Evolutionary conservation across 2,888 invertebrate species (phyloP).

Genomic region (Myathropa florea): DNA sequence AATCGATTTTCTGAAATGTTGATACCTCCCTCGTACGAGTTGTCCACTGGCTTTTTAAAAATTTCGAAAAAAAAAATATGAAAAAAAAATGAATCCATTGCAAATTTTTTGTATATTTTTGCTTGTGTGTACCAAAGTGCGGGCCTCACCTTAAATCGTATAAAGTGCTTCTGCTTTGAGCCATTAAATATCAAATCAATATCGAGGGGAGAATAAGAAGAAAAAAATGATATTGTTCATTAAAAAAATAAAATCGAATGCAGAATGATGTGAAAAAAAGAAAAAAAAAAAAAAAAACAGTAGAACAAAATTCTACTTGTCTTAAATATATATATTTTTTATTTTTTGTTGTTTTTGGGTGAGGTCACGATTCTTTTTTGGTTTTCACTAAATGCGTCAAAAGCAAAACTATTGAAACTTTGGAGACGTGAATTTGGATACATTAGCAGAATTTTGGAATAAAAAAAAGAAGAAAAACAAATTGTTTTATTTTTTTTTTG

Average conservation of each 20-base stretch:
- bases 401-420: constrained; percentile 38
- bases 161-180: constrained; percentile 15
- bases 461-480: background rate
- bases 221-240: background rate
- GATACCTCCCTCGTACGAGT: too few species aligned
- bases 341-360: constrained; percentile 44
- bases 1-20: constrained; percentile 56
- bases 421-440: constrained; percentile 32
- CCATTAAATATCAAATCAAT: constrained; percentile 10
- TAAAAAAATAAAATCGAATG: background rate
- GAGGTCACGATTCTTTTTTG: constrained; percentile 66
- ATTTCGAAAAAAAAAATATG: background rate
- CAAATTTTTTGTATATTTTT: background rate
- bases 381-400: constrained; percentile 33
- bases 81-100: background rate
- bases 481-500: background rate
- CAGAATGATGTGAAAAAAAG: constrained; percentile 4
- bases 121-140: background rate
- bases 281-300: constrained; percentile 19
- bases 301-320: background rate
- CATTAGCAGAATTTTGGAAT: constrained; percentile 34
- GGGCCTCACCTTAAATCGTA: constrained; percentile 33
- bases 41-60: background rate
- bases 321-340: background rate
- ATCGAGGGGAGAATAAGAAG: background rate